phyloP scores from a whole-genome alignment of 2,113 vertebrate species.

The Grantiella picta region DNA sequence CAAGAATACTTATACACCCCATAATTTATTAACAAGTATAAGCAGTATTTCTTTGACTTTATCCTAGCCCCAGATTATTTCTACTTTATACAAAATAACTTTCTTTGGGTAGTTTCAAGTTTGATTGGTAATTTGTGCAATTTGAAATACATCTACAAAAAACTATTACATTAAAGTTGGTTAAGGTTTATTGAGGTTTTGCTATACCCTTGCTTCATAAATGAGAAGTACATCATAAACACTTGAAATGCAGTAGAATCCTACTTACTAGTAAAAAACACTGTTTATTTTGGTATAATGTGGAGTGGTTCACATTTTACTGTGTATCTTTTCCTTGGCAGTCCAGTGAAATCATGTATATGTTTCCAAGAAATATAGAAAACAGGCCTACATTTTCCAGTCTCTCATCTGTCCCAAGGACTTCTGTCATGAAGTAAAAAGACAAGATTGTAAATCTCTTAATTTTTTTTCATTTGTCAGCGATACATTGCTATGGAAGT shows the following conservation, averaged over 20 bases:
- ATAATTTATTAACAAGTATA: not conserved
- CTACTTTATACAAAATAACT: not conserved
- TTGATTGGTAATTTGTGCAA: not conserved
- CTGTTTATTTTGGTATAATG: not conserved
- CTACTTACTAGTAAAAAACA: not conserved
- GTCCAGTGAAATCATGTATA: not conserved
- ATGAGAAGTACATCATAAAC: not conserved
- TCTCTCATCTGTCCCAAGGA: not conserved
- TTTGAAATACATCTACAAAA: not conserved
- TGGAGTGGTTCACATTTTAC: not conserved
- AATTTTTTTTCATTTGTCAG: not conserved
- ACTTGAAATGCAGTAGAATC: not conserved
- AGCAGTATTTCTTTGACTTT: not conserved
- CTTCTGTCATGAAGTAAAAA: not conserved
- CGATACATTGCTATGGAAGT: not conserved
- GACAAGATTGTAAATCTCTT: not conserved
- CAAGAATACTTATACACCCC: not conserved
- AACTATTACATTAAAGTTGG: not conserved
- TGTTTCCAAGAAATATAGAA: conserved; percentile 13
- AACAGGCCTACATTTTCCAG: conserved; percentile 10
- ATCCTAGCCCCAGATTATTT: not conserved
- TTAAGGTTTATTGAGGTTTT: not conserved
- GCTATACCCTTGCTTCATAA: not conserved
- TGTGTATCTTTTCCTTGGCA: not conserved
- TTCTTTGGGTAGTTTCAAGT: not conserved